A percentile compares a stretch with the other conserved stretches of the same genome.
These are phyloP conservation scores for Festucalex cinctus DNA, from an alignment of 2,113 vertebrate species.

Conservation along the genomic window DNA sequence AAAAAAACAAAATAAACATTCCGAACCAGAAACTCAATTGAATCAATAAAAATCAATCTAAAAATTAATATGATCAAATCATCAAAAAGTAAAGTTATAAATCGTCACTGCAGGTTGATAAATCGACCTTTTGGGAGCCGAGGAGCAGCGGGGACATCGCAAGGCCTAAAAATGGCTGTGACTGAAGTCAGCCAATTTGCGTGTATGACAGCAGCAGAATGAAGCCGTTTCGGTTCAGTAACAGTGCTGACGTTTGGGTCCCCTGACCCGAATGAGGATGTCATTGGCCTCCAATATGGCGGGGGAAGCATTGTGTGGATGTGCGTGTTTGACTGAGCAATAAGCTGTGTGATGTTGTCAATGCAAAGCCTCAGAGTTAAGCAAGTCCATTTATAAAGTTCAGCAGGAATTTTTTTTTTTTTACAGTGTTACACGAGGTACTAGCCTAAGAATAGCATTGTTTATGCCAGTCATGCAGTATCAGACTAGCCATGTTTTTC, in stretches of 20 bases:
- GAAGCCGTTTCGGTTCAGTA: slow-evolving; percentile 62
- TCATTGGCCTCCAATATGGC: slow-evolving; percentile 63
- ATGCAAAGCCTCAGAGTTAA: slow-evolving; percentile 1
- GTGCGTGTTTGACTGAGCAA: slow-evolving; percentile 71
- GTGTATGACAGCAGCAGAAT: slow-evolving; percentile 61
- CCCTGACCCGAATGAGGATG: slow-evolving; percentile 55
- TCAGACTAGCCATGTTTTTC: background rate
- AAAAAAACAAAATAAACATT: too few relatives aligned
- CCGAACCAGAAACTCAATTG: too few relatives aligned
- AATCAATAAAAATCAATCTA: too few relatives aligned
- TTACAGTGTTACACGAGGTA: too few relatives aligned
- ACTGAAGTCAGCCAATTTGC: slow-evolving; percentile 52
- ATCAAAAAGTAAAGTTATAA: slow-evolving; percentile 26
- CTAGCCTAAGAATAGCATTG: too few relatives aligned
- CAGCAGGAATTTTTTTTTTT: too few relatives aligned
- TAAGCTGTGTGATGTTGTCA: slow-evolving; percentile 70
- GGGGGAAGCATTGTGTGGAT: slow-evolving; percentile 51
- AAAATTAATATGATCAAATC: too few relatives aligned
- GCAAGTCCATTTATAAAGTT: too few relatives aligned
- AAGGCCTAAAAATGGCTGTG: slow-evolving; percentile 12
- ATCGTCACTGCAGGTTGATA: slow-evolving; percentile 44
- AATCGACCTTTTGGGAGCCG: slow-evolving; percentile 11
- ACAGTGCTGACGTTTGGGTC: slow-evolving; percentile 24
- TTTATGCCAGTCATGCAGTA: background rate
- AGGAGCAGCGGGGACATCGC: slow-evolving; percentile 23